Conservation (phyloP, 1,140 invertebrate species). For the Tetragnatha versicolor region DNA sequence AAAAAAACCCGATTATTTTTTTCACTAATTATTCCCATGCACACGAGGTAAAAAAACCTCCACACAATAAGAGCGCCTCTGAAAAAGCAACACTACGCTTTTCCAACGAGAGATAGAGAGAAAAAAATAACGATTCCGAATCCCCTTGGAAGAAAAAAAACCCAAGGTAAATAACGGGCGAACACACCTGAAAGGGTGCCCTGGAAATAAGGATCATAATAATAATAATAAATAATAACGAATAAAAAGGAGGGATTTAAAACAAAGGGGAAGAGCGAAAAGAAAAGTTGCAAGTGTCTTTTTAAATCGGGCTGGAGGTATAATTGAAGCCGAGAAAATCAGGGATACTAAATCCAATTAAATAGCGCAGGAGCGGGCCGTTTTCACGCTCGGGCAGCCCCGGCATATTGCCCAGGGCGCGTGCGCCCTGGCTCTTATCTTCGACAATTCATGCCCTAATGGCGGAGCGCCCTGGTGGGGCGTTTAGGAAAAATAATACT, state of each 20-base stretch:
- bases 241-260: slow-evolving; percentile 12
- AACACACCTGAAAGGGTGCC: slow-evolving; percentile 27
- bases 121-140: background rate
- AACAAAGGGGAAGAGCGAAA: slow-evolving; percentile 28
- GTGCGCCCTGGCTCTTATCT: slow-evolving; percentile 45
- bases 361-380: slow-evolving; percentile 50
- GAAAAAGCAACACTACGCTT: slow-evolving; percentile 17
- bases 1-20: background rate
- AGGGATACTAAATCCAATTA: slow-evolving; percentile 54
- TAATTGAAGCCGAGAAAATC: slow-evolving; percentile 55
- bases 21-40: no score
- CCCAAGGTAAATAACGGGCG: slow-evolving; percentile 38
- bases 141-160: slow-evolving; percentile 29
- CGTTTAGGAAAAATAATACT: slow-evolving; percentile 56
- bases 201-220: background rate
- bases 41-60: no score
- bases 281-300: slow-evolving; percentile 26
- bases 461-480: slow-evolving; percentile 4
- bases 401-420: slow-evolving; percentile 51
- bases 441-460: slow-evolving; percentile 52
- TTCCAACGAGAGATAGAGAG: background rate
- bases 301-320: slow-evolving; percentile 16
- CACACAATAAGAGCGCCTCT: background rate
- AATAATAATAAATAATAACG: background rate
- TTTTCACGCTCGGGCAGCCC: slow-evolving; percentile 31